Percentiles rank a stretch among this genome's conserved stretches.
Evolutionary conservation across 1,140 invertebrate species (phyloP).

Genomic region (Dolichoris vasculosae): DNA sequence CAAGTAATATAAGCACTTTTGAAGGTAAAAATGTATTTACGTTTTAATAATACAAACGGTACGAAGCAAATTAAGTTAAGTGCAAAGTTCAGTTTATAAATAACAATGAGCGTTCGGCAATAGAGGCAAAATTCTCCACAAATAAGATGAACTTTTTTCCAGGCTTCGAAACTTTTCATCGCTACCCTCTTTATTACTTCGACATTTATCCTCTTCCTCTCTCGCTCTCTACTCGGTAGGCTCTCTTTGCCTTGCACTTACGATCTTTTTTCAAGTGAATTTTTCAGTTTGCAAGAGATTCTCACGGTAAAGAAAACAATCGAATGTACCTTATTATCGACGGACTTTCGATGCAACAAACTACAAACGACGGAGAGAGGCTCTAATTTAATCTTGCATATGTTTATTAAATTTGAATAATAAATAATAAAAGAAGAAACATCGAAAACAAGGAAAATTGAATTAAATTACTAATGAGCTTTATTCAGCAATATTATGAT

Average conservation of each 20-base stretch:
- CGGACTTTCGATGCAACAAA: neutral
- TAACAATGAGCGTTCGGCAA: neutral
- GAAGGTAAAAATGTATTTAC: neutral
- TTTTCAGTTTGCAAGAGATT: neutral
- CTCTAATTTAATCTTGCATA: neutral
- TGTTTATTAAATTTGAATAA: neutral
- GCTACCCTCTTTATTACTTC: neutral
- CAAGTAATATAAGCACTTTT: neutral
- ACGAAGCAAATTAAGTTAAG: conserved; percentile 39
- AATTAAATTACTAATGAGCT: neutral
- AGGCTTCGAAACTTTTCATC: conserved; percentile 13
- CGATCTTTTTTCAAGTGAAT: neutral
- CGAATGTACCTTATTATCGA: neutral
- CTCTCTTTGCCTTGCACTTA: neutral
- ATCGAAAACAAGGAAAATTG: neutral
- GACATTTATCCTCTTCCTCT: neutral
- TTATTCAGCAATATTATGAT: neutral
- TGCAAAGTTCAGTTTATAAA: conserved; percentile 26
- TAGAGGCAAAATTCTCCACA: neutral
- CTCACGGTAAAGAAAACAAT: neutral
- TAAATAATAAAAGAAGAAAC: neutral
- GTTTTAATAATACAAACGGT: conserved; percentile 24
- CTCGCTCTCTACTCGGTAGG: neutral
- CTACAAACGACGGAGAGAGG: neutral
- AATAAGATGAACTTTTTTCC: conserved; percentile 19